A percentile compares a stretch with the other conserved stretches of the same genome.
phyloP scores from a whole-genome alignment of 2,888 invertebrate species.

The Capitulum mitella region DNA sequence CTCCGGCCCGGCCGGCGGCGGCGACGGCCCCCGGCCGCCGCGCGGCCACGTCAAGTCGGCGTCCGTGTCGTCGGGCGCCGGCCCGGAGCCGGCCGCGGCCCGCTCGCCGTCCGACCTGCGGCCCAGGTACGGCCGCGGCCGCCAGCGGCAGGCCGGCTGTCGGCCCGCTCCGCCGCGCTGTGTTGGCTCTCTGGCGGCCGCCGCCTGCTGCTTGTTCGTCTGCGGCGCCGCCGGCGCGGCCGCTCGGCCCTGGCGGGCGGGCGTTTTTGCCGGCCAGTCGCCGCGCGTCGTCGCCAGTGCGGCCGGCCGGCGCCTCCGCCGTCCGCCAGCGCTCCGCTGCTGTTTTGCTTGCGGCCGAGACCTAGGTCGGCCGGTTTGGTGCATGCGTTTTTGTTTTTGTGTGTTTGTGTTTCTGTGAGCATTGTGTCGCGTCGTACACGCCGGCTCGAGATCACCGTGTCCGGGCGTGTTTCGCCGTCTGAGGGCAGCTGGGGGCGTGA shows the following conservation, averaged over 20 bases:
- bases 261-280: no score
- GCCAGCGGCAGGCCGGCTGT: background rate
- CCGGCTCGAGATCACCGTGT: no score
- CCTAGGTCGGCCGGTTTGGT: no score
- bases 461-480: no score
- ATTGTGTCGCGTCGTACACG: no score
- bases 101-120: slow-evolving; percentile 10
- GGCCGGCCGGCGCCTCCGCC: no score
- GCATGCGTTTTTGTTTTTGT: no score
- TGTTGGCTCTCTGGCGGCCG: background rate
- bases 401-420: no score
- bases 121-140: background rate
- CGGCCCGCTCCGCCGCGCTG: background rate
- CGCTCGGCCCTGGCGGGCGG: no score
- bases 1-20: background rate
- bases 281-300: no score
- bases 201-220: background rate
- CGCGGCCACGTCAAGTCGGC: slow-evolving; percentile 11
- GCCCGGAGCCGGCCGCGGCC: background rate
- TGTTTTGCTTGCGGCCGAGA: background rate
- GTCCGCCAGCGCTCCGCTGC: background rate
- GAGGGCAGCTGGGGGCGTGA: no score
- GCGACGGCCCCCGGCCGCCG: background rate
- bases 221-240: background rate
- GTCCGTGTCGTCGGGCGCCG: background rate